Percentiles rank a stretch among this genome's conserved stretches.
phyloP scores from a whole-genome alignment of 2,888 invertebrate species.

The Deroplatys truncata region DNA sequence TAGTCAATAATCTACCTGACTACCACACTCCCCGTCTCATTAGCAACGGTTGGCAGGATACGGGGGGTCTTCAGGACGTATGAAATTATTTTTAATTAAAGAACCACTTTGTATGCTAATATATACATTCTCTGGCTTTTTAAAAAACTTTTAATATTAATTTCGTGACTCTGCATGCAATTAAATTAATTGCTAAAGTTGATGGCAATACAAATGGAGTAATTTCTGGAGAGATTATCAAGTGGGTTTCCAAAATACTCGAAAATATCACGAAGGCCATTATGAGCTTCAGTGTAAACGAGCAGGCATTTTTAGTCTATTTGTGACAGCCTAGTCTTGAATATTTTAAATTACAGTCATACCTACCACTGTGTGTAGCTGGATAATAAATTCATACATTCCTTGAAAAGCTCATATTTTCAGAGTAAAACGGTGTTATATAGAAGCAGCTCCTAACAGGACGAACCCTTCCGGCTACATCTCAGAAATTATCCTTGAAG shows the following conservation, averaged over 20 bases:
- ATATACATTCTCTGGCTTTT: not conserved
- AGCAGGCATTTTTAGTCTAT: too few relatives aligned
- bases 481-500: too few relatives aligned
- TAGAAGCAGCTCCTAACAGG: too few relatives aligned
- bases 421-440: too few relatives aligned
- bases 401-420: too few relatives aligned
- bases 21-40: not conserved
- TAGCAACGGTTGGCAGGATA: not conserved
- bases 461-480: too few relatives aligned
- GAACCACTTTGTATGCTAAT: not conserved
- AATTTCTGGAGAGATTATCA: not conserved
- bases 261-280: not conserved
- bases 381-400: too few relatives aligned
- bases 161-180: not conserved
- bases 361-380: too few relatives aligned
- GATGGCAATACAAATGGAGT: not conserved
- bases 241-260: not conserved
- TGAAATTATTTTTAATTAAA: not conserved
- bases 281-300: not conserved
- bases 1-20: not conserved
- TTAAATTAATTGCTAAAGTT: not conserved
- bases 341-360: too few relatives aligned
- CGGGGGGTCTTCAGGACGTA: not conserved
- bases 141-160: not conserved
- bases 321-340: too few relatives aligned